Evolutionary conservation across 2,888 invertebrate genomes (phyloP).

Genomic region (Drosophila yooni): DNA sequence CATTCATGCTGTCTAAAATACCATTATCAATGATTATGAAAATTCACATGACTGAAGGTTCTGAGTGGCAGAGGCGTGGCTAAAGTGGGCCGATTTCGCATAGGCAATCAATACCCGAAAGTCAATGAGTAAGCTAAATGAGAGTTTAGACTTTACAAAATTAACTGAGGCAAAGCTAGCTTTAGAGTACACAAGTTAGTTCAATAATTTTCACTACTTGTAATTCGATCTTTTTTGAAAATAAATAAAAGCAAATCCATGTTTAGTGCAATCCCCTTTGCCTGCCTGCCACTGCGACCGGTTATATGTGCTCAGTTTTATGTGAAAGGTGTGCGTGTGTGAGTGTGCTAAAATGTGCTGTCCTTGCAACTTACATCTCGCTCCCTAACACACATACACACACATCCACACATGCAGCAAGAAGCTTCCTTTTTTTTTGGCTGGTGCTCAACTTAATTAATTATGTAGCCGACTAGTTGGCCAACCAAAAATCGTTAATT

Average conservation of each 20-base stretch:
- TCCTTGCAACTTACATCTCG: conserved; percentile 25
- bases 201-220: not conserved
- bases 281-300: conserved; percentile 20
- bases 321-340: conserved; percentile 8
- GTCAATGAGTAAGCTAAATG: not conserved
- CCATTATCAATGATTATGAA: conserved; percentile 42
- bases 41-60: not conserved
- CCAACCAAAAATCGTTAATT: conserved; percentile 77
- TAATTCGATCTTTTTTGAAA: not conserved
- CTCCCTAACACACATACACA: conserved; percentile 2
- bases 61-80: conserved; percentile 4
- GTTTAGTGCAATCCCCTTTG: not conserved
- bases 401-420: conserved; percentile 5
- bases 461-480: conserved; percentile 70
- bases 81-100: not conserved
- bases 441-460: conserved; percentile 71
- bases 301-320: conserved; percentile 18
- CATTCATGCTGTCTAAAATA: conserved; percentile 18
- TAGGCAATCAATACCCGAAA: not conserved
- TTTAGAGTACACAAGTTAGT: not conserved
- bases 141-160: not conserved
- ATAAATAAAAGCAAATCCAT: not conserved
- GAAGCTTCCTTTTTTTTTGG: conserved; percentile 31
- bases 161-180: not conserved
- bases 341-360: conserved; percentile 36